Base-by-base conservation (phyloP, 64 coral and sea anemone genomes). In the Actinia tenebrosa region DNA sequence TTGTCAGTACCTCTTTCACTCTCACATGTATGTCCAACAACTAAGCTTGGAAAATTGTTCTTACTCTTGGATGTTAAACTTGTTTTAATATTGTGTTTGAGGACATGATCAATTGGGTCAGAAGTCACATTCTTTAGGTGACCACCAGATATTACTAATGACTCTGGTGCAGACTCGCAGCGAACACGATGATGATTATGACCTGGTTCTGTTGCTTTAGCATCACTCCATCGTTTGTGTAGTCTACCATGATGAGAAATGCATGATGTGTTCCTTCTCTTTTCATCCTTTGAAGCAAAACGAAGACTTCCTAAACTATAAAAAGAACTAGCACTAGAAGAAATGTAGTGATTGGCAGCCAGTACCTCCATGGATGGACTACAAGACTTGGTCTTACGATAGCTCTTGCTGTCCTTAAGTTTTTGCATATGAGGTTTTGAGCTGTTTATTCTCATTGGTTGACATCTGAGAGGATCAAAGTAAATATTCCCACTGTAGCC, bases 401-500 rank as follows among this genome's bases (percentile, higher is more conserved):
- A 3, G 20, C 59, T 87, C 30, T 26, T 77, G 56, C 27, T 11
- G 16, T 19, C 45, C 72, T 93, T 87, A 5, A 71, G 63, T n/a
- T 37, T 60, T 9, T 79, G 30, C 50, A 88, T 87, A 7, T 7
- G 62, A 61, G 78, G 71, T 60, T 88, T 93, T 8, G 85, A 52
- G 18, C 84, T 86, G 56, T 93, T 84, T 54, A 97, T 90, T 88
- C 80, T 83, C 61, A 97, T 83, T 60, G 88, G 61, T 56, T 93
- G 79, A 62, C 94, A 97, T 55, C 89, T 93, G 52, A 97, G 72
- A 22, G 94, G 85, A 82, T 96, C 88, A 77, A 96, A 96, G 82
- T 96, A 96, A 45, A 96, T 93, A 87, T 93, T 93, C 4, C 91
- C 94, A 85, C 94, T 84, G 60, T 97, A 97, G 0, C 94, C 94